Evolutionary conservation across 1,140 invertebrate species (phyloP).

Genomic region (Oscheius sp.): DNA sequence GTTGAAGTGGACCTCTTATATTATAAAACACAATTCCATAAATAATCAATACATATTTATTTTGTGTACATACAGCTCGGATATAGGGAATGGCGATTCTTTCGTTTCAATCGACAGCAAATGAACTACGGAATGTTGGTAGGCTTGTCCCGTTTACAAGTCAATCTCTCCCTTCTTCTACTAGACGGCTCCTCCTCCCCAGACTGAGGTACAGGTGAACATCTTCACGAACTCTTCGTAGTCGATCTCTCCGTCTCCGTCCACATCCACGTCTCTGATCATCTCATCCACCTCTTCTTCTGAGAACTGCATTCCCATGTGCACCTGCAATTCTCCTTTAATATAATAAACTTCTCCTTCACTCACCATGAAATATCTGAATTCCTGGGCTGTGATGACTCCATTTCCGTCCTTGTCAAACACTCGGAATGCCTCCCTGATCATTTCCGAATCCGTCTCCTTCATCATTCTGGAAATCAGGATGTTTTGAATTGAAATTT

Average conservation of each 20-base stretch:
- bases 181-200: too few relatives aligned
- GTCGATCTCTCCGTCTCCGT: slow-evolving; percentile 68
- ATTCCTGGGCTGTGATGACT: slow-evolving; percentile 73
- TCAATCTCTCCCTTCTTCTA: too few relatives aligned
- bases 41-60: too few relatives aligned
- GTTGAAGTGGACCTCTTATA: too few relatives aligned
- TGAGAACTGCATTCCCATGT: slow-evolving; percentile 95
- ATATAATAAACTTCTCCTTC: slow-evolving; percentile 67
- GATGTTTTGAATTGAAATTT: too few relatives aligned
- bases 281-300: slow-evolving; percentile 98
- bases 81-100: too few relatives aligned
- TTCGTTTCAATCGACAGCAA: too few relatives aligned
- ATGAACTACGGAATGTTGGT: too few relatives aligned
- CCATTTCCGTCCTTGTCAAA: slow-evolving; percentile 57
- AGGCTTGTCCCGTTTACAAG: too few relatives aligned
- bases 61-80: too few relatives aligned
- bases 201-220: not conserved
- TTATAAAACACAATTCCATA: too few relatives aligned
- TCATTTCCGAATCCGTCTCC: slow-evolving; percentile 60
- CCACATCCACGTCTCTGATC: slow-evolving; percentile 95
- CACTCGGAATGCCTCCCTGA: slow-evolving; percentile 60
- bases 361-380: slow-evolving; percentile 60
- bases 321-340: slow-evolving; percentile 97
- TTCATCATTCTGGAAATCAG: slow-evolving; percentile 42
- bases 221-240: slow-evolving; percentile 59